Evolutionary conservation across 2,797 vertebrate species (phyloP).

Genomic region (Holocentrus rufus): DNA sequence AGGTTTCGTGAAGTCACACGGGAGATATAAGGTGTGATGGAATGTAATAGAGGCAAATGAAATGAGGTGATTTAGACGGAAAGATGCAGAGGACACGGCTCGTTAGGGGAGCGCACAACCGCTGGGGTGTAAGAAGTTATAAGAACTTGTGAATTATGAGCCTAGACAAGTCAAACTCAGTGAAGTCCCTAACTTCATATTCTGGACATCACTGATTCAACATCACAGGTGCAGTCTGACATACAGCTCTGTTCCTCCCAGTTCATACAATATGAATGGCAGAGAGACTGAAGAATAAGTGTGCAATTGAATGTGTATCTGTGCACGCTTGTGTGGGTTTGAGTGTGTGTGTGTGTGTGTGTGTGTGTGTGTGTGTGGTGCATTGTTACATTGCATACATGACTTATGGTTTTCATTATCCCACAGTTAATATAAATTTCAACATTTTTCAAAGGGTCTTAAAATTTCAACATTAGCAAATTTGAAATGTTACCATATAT

Average conservation of each 20-base stretch:
- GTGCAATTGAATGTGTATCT: neutral
- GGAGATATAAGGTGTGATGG: slow-evolving; percentile 66
- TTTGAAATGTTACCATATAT: no score
- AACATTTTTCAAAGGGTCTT: no score
- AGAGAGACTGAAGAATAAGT: slow-evolving; percentile 17
- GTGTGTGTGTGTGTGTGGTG: neutral
- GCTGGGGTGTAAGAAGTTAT: slow-evolving; percentile 60
- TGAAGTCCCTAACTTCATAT: slow-evolving; percentile 51
- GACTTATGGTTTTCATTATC: no score
- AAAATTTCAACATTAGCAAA: no score
- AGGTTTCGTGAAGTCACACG: slow-evolving; percentile 60
- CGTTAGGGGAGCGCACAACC: slow-evolving; percentile 45
- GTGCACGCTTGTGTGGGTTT: neutral
- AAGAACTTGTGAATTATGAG: slow-evolving; percentile 63
- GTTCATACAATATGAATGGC: slow-evolving; percentile 25
- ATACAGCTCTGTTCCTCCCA: slow-evolving; percentile 10
- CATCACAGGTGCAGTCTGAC: slow-evolving; percentile 52
- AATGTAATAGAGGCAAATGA: slow-evolving; percentile 71
- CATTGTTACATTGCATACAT: no score
- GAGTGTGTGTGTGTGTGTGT: slow-evolving; percentile 1
- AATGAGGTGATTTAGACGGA: slow-evolving; percentile 68
- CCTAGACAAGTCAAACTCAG: slow-evolving; percentile 56
- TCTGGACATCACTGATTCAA: slow-evolving; percentile 50
- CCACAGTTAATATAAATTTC: no score
- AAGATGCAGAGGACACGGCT: slow-evolving; percentile 63